phyloP scores from a whole-genome alignment of 64 coral and sea anemone genomes.

The Stichodactyla mertensii region DNA sequence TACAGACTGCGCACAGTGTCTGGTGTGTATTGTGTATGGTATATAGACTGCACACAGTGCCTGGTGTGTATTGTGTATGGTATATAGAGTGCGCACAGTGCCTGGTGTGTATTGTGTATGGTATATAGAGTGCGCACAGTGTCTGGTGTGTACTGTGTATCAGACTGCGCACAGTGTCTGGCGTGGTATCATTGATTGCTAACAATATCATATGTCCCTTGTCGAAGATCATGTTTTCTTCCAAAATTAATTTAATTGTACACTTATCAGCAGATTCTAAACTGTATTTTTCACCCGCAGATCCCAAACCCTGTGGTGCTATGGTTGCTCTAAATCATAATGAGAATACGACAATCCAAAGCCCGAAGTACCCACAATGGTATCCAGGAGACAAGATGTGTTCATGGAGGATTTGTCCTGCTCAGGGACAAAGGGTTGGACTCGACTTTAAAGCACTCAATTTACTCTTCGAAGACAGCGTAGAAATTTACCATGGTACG shows the following conservation, averaged over 20 bases:
- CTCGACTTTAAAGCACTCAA: conserved; percentile 60
- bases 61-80: too few relatives aligned
- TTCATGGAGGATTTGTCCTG: conserved; percentile 80
- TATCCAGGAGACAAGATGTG: conserved; percentile 70
- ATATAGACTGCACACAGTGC: too few relatives aligned
- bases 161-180: not conserved
- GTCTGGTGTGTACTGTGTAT: too few relatives aligned
- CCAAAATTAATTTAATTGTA: too few relatives aligned
- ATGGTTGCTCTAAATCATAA: conserved; percentile 20
- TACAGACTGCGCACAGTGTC: too few relatives aligned
- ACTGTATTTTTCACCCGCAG: not conserved
- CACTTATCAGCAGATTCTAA: too few relatives aligned
- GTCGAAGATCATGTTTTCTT: too few relatives aligned
- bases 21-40: too few relatives aligned
- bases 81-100: too few relatives aligned
- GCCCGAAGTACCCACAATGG: conserved; percentile 50
- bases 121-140: too few relatives aligned
- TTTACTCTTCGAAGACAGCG: conserved; percentile 36
- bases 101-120: too few relatives aligned
- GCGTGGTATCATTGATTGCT: not conserved
- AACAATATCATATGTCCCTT: too few relatives aligned
- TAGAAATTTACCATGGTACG: conserved; percentile 71
- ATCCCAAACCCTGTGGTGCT: conserved; percentile 38
- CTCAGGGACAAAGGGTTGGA: conserved; percentile 47
- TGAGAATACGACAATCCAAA: conserved; percentile 31